These are phyloP conservation scores for Agriopis aurantiaria DNA, from an alignment of 2,888 invertebrate species.

Conservation along the genomic window DNA sequence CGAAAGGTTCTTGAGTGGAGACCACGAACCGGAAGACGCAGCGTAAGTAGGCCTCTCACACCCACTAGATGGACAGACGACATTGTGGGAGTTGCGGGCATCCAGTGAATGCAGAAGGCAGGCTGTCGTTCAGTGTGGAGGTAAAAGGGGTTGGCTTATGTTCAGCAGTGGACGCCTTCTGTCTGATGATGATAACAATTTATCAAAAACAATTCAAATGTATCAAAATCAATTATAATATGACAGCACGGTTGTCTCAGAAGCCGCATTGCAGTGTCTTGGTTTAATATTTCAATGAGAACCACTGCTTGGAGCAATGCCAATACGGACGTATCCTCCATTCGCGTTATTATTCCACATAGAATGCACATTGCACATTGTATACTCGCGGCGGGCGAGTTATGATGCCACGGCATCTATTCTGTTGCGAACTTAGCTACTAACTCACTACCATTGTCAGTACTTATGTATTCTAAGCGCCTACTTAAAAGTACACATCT, in stretches of 20 bases:
- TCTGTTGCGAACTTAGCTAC: neutral
- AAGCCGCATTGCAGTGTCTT: constrained; percentile 79
- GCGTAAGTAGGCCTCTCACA: no score
- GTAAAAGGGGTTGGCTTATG: no score
- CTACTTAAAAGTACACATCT: no score
- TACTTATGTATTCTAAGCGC: no score
- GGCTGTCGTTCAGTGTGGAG: no score
- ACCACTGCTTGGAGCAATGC: constrained; percentile 78
- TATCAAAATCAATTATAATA: constrained; percentile 52
- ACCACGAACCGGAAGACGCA: no score
- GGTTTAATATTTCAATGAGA: constrained; percentile 85
- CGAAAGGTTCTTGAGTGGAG: no score
- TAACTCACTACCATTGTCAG: constrained; percentile 3
- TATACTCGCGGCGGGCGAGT: constrained; percentile 26
- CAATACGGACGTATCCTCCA: constrained; percentile 60
- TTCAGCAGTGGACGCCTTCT: no score
- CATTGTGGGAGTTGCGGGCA: no score
- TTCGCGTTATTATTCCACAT: constrained; percentile 53
- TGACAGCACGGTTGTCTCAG: constrained; percentile 70
- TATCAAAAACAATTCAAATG: constrained; percentile 29
- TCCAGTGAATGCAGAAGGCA: no score
- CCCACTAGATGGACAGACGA: no score
- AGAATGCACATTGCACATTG: constrained; percentile 45
- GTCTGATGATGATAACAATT: neutral
- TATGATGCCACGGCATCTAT: constrained; percentile 21